Evolutionary conservation across 2,888 invertebrate species (phyloP).

Genomic region (Cryptocephalus moraei): DNA sequence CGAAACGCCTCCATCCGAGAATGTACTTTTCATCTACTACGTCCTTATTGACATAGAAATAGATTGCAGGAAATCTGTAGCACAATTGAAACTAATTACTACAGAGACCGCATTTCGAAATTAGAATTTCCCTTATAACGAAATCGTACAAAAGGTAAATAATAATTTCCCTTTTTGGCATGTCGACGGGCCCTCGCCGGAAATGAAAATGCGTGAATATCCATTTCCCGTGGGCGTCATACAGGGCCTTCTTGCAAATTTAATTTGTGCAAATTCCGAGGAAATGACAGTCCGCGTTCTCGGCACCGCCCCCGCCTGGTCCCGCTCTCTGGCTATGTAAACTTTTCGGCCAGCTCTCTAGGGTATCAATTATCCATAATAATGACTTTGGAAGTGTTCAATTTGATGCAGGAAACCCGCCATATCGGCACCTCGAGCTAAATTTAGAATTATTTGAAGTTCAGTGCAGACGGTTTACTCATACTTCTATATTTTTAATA

Average conservation of each 20-base stretch:
- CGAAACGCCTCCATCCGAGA: no score
- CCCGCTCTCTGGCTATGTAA: constrained; percentile 9
- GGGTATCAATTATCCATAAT: constrained; percentile 22
- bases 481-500: no score
- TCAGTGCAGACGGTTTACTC: no score
- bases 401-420: no score
- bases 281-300: constrained; percentile 16
- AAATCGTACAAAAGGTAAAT: background rate
- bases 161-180: constrained; percentile 4
- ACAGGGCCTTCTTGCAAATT: constrained; percentile 17
- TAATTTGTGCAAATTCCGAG: constrained; percentile 22
- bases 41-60: background rate
- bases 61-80: background rate
- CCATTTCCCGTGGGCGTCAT: constrained; percentile 24
- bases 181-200: constrained; percentile 10
- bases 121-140: background rate
- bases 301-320: no score
- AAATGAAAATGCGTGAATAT: constrained; percentile 27
- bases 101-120: no score
- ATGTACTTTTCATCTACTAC: background rate
- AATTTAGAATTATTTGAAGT: no score
- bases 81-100: no score
- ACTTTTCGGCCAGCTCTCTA: constrained; percentile 14
- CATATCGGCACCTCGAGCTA: no score
- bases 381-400: constrained; percentile 1